phyloP scores from a whole-genome alignment of 2,888 invertebrate genomes.

The Drosophila neotestacea region DNA sequence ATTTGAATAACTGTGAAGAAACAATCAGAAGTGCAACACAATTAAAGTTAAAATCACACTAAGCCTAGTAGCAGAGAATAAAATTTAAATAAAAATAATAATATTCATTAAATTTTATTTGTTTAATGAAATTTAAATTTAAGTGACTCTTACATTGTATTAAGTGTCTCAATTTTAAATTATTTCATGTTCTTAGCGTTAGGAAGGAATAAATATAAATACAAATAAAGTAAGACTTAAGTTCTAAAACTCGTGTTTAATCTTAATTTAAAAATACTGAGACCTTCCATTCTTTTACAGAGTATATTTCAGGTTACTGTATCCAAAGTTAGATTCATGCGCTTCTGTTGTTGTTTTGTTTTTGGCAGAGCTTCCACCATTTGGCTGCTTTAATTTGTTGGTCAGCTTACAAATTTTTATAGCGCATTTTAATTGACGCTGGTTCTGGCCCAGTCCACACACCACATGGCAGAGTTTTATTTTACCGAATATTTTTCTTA shows the following conservation, averaged over 20 bases:
- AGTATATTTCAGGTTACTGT: slow-evolving; percentile 13
- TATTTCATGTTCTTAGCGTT: too few species aligned
- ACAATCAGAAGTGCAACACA: too few species aligned
- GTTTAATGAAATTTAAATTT: too few species aligned
- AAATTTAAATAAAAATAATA: too few species aligned
- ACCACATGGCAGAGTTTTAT: slow-evolving; percentile 44
- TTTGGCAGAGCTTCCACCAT: slow-evolving; percentile 22
- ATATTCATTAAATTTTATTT: too few species aligned
- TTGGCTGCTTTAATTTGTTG: slow-evolving; percentile 57
- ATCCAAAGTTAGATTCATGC: background rate
- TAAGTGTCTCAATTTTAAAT: too few species aligned
- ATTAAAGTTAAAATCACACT: too few species aligned
- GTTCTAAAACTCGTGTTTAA: background rate
- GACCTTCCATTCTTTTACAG: slow-evolving; percentile 2
- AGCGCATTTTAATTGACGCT: slow-evolving; percentile 56
- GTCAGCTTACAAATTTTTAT: slow-evolving; percentile 60
- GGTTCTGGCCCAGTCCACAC: slow-evolving; percentile 29
- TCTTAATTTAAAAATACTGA: background rate
- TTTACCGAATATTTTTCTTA: slow-evolving; percentile 41
- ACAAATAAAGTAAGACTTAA: too few species aligned
- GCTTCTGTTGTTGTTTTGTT: slow-evolving; percentile 15
- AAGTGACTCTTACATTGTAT: too few species aligned
- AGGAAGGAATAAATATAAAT: too few species aligned
- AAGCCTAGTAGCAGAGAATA: too few species aligned
- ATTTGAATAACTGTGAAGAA: too few species aligned